Percentiles rank a stretch among this genome's conserved stretches.
phyloP scores from a whole-genome alignment of 1,140 invertebrate species.

The Cydia splendana region DNA sequence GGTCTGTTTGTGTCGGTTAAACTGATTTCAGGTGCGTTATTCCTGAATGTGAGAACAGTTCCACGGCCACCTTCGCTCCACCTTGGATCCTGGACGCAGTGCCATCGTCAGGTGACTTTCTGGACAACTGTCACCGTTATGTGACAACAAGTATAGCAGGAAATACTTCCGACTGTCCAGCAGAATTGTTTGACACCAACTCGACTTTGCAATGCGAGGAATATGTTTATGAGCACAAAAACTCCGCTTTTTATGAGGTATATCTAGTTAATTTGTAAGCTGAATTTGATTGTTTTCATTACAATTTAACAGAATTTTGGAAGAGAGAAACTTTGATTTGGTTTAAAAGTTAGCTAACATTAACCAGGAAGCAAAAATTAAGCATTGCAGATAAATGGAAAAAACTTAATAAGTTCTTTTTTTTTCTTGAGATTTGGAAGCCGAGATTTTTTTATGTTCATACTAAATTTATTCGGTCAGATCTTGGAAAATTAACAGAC shows the following conservation, averaged over 20 bases:
- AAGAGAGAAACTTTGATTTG: too few relatives aligned
- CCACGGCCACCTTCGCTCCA: background rate
- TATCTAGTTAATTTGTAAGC: background rate
- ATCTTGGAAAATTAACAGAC: too few relatives aligned
- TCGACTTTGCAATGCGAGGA: background rate
- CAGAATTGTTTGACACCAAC: background rate
- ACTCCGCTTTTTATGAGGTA: slow-evolving; percentile 10
- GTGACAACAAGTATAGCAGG: background rate
- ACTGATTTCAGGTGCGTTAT: background rate
- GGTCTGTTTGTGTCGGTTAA: too few relatives aligned
- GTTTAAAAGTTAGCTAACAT: too few relatives aligned
- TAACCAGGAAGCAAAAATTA: too few relatives aligned
- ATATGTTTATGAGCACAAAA: slow-evolving; percentile 12
- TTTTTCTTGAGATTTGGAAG: too few relatives aligned
- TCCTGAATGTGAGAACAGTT: background rate
- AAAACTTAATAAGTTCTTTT: too few relatives aligned
- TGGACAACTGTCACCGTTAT: background rate
- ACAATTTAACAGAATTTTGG: too few relatives aligned
- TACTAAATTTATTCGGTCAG: too few relatives aligned
- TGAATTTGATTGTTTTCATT: too few relatives aligned
- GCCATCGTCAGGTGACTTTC: background rate
- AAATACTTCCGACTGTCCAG: background rate
- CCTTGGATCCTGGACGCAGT: background rate
- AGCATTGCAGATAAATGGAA: too few relatives aligned
- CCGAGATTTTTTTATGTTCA: too few relatives aligned